Evolutionary conservation across 2,888 invertebrate genomes (phyloP), one percentile per base, ranked within the genome.

Genomic region (Stratiomys singularior): DNA sequence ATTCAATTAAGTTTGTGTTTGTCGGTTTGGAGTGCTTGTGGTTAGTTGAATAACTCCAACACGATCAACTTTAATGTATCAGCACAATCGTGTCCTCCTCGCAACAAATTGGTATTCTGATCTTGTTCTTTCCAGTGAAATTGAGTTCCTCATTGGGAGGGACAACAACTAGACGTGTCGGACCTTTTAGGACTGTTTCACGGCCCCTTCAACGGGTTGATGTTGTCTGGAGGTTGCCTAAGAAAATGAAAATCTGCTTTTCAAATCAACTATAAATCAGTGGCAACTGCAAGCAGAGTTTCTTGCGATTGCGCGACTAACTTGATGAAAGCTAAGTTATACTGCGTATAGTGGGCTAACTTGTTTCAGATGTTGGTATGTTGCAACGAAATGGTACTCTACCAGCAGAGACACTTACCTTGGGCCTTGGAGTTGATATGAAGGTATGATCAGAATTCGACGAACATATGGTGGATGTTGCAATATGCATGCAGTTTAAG

Each of bases 201-300:
- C 18, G 9, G 58, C 21, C 58, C 37, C 37, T 37, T 37, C 37
- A n/a, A n/a, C n/a, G 37, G 9, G 9, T 9, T 37, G 37, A 37
- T 37, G 3, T 37, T 25, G 58, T 60, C 58, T 60, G 23, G 58
- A 60, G 58, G 58, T 60, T 60, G 15, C 15, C 4, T 13, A n/a
- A n/a, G n/a, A n/a, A n/a, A n/a, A n/a, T n/a, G n/a, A 60, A 60
- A 60, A 60, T 60, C 58, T 60, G 58, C 23, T 25, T 60, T 60
- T 60, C 21, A 60, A 25, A 23, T 60, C n/a, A 60, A 60, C 25
- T 7, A 60, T 23, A 60, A 21, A 60, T 60, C 58, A 60, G 5
- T 37, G 5, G 37, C 37, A 3, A 37, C 37, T 3, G 37, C 9
- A 37, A 9, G 37, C 37, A 37, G 9, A 5, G 37, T 37, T 5